A percentile compares a stretch with the other conserved stretches of the same genome.
phyloP scores from a whole-genome alignment of 2,888 invertebrate species.

The Ecliptopera silaceata region DNA sequence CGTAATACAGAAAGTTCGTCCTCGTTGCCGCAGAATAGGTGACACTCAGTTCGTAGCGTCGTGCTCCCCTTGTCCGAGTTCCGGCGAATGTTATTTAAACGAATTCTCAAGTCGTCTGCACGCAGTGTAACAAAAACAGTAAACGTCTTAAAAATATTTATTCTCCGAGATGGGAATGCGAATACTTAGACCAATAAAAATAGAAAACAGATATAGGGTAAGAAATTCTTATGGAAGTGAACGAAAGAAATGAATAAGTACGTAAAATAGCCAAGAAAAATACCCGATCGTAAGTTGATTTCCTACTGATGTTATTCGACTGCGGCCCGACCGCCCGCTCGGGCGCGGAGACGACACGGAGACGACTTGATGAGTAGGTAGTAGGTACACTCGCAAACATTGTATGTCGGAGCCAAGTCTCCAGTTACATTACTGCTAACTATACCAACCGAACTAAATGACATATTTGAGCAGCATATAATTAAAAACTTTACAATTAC shows the following conservation, averaged over 20 bases:
- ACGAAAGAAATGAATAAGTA: too few species aligned
- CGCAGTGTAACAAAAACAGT: neutral
- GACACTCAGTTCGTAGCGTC: neutral
- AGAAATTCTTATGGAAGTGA: too few species aligned
- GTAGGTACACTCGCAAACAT: neutral
- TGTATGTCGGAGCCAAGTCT: neutral
- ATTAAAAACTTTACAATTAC: too few species aligned
- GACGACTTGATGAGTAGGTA: constrained; percentile 4
- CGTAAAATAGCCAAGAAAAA: too few species aligned
- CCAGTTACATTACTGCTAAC: too few species aligned
- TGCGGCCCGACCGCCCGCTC: neutral
- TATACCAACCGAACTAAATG: too few species aligned
- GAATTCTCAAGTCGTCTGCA: constrained; percentile 4
- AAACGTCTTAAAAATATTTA: too few species aligned
- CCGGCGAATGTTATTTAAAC: neutral
- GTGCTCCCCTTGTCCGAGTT: neutral
- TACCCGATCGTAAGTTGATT: too few species aligned
- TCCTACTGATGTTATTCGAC: neutral
- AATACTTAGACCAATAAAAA: too few species aligned
- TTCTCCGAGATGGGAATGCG: too few species aligned
- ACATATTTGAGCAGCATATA: too few species aligned
- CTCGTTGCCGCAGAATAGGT: constrained; percentile 2
- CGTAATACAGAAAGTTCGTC: constrained; percentile 19
- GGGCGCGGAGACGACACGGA: neutral
- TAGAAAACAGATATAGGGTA: too few species aligned